Base-by-base conservation (phyloP, 1,140 invertebrate species). In the Macrocentrus cingulum region DNA sequence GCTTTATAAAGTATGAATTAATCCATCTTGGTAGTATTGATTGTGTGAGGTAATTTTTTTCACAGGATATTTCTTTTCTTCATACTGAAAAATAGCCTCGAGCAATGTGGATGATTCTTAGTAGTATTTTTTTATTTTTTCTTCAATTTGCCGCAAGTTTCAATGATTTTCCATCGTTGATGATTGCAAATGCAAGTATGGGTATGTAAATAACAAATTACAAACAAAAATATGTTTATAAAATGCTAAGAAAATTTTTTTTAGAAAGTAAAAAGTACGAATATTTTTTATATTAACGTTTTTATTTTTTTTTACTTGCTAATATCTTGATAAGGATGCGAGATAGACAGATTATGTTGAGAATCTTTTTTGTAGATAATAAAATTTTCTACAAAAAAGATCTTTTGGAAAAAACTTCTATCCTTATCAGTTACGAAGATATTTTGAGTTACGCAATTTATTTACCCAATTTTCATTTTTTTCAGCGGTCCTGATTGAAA, bases 111-210 rank as follows among this genome's bases (percentile, higher is more conserved):
- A 11, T 45, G 8, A 56, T 51, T 39, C 3, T 56, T n/a, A 1
- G 13, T 82, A 81, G 69, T 11, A 45, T 68, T 2, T 36, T 68
- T 18, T 49, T 67, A 1, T 49, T 58, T 41, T 46, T 42, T n/a
- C 13, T 63, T 20, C 50, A 55, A 45, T 62, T 58, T 23, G 44
- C 41, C 11, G 11, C 51, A 1, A 56, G 61, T 9, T 70, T 67
- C 60, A 70, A 87, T 66, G 85, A 86, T 62, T 88, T 87, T 75
- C 87, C 87, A 3, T 88, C 88, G 0, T 75, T 89, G 52, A 80
- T 88, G 0, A 84, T 83, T 18, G 80, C 84, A 5, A 90, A 90
- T 75, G 87, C 85, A 4, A 85, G 87, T 7, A 80, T 89, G 68
- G 87, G 87, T 89, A 80, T 70, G 75, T 58, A 39, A 48, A 52